Base-by-base conservation (phyloP, 1,140 invertebrate genomes). In the Aphaenogaster rudis region DNA sequence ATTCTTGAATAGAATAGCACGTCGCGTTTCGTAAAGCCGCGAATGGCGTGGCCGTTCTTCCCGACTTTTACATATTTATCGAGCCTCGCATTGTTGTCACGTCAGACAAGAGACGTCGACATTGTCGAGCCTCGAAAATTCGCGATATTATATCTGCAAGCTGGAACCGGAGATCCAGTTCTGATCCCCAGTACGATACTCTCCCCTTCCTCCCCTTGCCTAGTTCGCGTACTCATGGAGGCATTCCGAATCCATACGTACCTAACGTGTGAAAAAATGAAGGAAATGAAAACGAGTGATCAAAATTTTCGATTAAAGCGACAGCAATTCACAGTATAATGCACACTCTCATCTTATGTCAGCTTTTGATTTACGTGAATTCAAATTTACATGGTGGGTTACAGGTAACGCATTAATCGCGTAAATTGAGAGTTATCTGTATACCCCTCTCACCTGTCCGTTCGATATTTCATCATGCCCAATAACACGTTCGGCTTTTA, bases 51-150 rank as follows among this genome's bases (percentile, higher is more conserved):
- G 81, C 72, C 90, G 81, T 82, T 90, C 88, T 88, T 86, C 86
- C 86, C 69, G 80, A 92, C 92, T 93, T 91, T 93, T 92, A 93
- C 92, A 93, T 93, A 93, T 93, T 92, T 93, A 93, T 93, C 90
- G 89, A 80, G 78, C 61, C 88, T 86, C 81, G 86, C 88, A 90
- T 93, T 93, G 92, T 93, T 77, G 85, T 87, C 87, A 81, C 89
- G 92, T 93, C 92, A 92, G 86, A 88, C 77, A 72, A 59, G 85
- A 76, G 84, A 88, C 89, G 91, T 88, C 88, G 84, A 92, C 86
- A 91, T 88, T 86, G 89, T 88, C 88, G 90, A 86, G 87, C 88
- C 54, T 64, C 59, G 74, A 91, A 91, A 91, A 88, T 89, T 80
- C 90, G 90, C 69, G 74, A 85, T 89, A 89, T 91, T 91, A 86